A percentile compares a stretch with the other conserved stretches of the same genome.
phyloP scores from a whole-genome alignment of 2,113 vertebrate species.

The Corvus hawaiiensis region DNA sequence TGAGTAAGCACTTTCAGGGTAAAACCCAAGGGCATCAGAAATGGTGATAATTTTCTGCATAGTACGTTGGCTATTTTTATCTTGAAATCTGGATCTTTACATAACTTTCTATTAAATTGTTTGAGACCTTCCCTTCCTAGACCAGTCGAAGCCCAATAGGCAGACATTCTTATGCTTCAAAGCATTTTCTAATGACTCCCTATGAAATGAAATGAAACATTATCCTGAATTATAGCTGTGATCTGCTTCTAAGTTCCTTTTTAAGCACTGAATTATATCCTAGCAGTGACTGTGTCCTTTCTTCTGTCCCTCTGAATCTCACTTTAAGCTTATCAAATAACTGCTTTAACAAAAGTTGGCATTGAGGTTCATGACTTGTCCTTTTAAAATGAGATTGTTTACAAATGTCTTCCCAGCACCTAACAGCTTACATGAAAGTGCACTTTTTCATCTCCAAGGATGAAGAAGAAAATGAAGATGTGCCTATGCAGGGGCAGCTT shows the following conservation, averaged over 20 bases:
- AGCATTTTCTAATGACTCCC: constrained; percentile 22
- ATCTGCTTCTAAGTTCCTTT: neutral
- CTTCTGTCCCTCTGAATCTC: neutral
- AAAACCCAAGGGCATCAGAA: constrained; percentile 40
- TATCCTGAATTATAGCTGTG: constrained; percentile 44
- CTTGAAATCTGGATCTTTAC: constrained; percentile 32
- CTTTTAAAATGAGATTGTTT: constrained; percentile 24
- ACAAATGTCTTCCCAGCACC: neutral
- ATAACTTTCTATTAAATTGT: constrained; percentile 39
- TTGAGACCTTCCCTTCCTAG: neutral
- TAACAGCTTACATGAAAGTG: neutral
- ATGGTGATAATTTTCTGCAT: neutral
- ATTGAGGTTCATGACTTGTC: neutral
- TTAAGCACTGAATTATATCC: constrained; percentile 5
- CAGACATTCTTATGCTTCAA: constrained; percentile 26
- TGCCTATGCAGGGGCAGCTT: neutral
- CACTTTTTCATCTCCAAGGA: neutral
- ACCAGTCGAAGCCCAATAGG: neutral
- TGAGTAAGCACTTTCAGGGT: constrained; percentile 30
- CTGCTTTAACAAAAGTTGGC: neutral
- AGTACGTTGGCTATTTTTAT: constrained; percentile 24
- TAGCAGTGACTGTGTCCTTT: constrained; percentile 2
- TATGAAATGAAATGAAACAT: constrained; percentile 41
- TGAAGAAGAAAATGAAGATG: neutral
- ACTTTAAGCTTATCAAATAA: constrained; percentile 9